Conservation (phyloP, 2,113 vertebrate genomes). For the Gobiocypris rarus region DNA sequence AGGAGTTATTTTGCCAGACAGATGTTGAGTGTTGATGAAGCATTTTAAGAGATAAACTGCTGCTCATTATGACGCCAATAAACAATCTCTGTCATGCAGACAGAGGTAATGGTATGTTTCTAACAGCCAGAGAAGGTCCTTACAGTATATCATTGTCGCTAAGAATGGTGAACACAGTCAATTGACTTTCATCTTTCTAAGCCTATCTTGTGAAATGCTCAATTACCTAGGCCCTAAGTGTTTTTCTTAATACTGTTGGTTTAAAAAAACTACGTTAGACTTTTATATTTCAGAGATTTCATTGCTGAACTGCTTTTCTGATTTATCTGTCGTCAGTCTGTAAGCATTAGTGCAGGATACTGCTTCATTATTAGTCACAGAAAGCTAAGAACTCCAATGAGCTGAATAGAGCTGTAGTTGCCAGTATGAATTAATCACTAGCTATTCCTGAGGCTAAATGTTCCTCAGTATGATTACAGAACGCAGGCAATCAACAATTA, state of each 20-base stretch:
- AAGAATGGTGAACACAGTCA: slow-evolving; percentile 12
- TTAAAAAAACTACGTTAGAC: background rate
- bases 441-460: slow-evolving; percentile 60
- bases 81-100: slow-evolving; percentile 11
- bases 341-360: slow-evolving; percentile 31
- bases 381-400: slow-evolving; percentile 39
- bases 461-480: slow-evolving; percentile 61
- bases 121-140: slow-evolving; percentile 9
- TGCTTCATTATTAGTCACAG: slow-evolving; percentile 56
- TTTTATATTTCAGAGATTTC: background rate
- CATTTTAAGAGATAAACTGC: slow-evolving; percentile 27
- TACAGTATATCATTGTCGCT: background rate
- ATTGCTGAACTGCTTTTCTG: background rate
- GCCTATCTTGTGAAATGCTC: slow-evolving; percentile 6
- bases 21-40: background rate
- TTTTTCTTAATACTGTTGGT: background rate
- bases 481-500: slow-evolving; percentile 60
- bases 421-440: slow-evolving; percentile 62
- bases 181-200: slow-evolving; percentile 6
- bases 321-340: slow-evolving; percentile 10
- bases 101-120: slow-evolving; percentile 6
- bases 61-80: slow-evolving; percentile 26
- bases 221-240: background rate
- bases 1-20: background rate
- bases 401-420: slow-evolving; percentile 55